Evolutionary conservation across 2,888 invertebrate species (phyloP).

Genomic region (Diarsia mendica): DNA sequence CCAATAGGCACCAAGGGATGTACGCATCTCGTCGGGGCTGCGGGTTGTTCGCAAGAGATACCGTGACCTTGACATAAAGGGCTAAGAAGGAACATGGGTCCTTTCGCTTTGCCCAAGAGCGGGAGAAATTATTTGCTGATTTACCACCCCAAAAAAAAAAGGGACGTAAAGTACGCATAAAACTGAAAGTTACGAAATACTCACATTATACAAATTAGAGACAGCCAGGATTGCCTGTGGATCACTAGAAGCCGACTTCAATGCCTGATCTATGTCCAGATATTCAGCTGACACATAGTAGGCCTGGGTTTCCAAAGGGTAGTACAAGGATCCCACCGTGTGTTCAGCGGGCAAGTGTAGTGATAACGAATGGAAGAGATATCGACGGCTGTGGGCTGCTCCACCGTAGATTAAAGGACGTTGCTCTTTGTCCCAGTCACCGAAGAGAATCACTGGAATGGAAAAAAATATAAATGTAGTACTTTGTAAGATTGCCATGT

Average conservation of each 20-base stretch:
- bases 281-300: conserved; percentile 81
- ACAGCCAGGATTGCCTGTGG: conserved; percentile 79
- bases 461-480: background rate
- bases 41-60: too few relatives aligned
- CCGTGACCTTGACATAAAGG: too few relatives aligned
- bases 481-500: background rate
- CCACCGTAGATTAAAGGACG: conserved; percentile 81
- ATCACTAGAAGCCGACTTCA: conserved; percentile 72
- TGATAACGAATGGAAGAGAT: conserved; percentile 79
- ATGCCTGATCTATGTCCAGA: conserved; percentile 70
- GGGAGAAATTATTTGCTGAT: too few relatives aligned
- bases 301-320: conserved; percentile 81
- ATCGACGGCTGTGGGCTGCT: conserved; percentile 80
- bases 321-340: conserved; percentile 73
- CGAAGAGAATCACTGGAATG: conserved; percentile 75
- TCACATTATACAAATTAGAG: conserved; percentile 78
- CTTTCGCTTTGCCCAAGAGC: too few relatives aligned
- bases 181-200: background rate
- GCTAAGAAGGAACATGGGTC: too few relatives aligned
- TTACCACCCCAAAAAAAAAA: too few relatives aligned
- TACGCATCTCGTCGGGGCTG: too few relatives aligned
- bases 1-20: background rate
- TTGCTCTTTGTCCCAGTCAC: conserved; percentile 71
- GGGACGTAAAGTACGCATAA: too few relatives aligned
- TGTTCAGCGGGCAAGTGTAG: conserved; percentile 84